phyloP scores from a whole-genome alignment of 2,113 vertebrate species.

The Ctenomys sociabilis region DNA sequence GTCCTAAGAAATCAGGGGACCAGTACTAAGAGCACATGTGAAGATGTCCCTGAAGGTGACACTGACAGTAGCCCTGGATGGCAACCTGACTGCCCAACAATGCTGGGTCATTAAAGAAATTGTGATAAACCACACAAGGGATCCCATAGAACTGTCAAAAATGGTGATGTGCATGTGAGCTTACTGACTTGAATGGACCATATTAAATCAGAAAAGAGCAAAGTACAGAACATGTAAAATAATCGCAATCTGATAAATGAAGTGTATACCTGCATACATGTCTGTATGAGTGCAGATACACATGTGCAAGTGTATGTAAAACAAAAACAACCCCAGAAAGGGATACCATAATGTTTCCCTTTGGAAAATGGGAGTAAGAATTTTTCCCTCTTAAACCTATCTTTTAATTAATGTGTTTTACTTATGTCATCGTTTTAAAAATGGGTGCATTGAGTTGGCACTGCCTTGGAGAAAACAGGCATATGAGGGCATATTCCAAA shows the following conservation, averaged over 20 bases:
- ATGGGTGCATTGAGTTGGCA: slow-evolving; percentile 28
- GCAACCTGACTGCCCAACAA: not conserved
- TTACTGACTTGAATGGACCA: not conserved
- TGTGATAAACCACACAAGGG: not conserved
- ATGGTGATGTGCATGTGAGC: not conserved
- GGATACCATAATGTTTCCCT: slow-evolving; percentile 48
- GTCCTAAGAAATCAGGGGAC: not conserved
- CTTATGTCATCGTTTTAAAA: slow-evolving; percentile 65
- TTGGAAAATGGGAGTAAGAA: slow-evolving; percentile 21
- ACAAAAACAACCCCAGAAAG: not conserved
- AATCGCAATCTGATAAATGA: slow-evolving; percentile 5
- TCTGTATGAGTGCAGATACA: not conserved
- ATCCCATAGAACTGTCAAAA: not conserved
- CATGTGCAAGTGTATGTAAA: not conserved
- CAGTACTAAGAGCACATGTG: not conserved
- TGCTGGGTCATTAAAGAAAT: not conserved
- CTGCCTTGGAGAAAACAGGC: slow-evolving; percentile 41
- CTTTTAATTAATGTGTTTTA: slow-evolving; percentile 61
- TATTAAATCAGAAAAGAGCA: not conserved
- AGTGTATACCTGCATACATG: not conserved
- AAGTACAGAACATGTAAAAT: not conserved
- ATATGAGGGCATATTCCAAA: slow-evolving; percentile 23
- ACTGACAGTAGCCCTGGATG: not conserved
- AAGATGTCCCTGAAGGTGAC: not conserved
- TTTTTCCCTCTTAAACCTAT: slow-evolving; percentile 24